These are phyloP conservation scores for Drosophila stalkeri DNA, from an alignment of 2,888 invertebrate genomes.

Conservation along the genomic window DNA sequence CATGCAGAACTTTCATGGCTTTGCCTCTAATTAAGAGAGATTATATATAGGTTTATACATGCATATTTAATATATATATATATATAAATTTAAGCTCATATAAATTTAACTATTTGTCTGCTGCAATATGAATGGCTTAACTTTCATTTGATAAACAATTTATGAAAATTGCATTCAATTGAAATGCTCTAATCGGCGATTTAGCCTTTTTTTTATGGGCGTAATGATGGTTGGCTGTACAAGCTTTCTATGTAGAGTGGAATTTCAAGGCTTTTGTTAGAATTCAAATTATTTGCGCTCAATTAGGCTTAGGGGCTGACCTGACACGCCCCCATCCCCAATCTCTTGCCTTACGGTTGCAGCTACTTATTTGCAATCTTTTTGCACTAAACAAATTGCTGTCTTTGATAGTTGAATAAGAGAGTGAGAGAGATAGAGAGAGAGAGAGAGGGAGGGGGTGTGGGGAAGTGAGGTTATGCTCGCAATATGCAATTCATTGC, in stretches of 20 bases:
- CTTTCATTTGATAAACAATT: neutral
- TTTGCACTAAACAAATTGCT: constrained; percentile 43
- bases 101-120: neutral
- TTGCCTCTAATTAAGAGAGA: neutral
- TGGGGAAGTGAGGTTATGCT: neutral
- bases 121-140: neutral
- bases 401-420: constrained; percentile 1
- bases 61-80: neutral
- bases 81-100: neutral
- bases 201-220: neutral
- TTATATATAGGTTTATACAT: neutral
- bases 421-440: neutral
- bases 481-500: constrained; percentile 56
- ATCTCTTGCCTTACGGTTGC: neutral
- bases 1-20: neutral
- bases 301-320: constrained; percentile 50
- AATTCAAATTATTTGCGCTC: constrained; percentile 65
- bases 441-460: too few species aligned
- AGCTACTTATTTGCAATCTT: constrained; percentile 41
- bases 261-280: neutral
- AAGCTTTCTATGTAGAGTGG: neutral
- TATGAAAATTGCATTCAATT: too few species aligned
- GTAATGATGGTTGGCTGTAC: neutral
- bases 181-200: neutral
- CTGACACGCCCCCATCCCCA: neutral